phyloP scores from a whole-genome alignment of 2,113 vertebrate species.

The Ailuropoda melanoleuca region DNA sequence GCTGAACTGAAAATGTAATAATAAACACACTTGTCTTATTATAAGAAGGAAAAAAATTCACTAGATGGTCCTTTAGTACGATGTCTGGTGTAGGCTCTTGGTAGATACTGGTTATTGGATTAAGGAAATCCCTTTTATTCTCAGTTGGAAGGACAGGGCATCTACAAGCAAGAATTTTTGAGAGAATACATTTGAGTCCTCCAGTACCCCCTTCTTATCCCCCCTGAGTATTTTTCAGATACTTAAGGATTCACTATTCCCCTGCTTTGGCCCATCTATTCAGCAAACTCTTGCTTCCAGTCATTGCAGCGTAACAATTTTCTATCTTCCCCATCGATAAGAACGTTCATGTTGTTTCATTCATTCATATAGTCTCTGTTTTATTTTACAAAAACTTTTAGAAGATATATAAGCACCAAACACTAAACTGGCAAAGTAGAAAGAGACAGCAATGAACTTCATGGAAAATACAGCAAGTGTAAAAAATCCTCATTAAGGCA shows the following conservation, averaged over 20 bases:
- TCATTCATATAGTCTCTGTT: not conserved
- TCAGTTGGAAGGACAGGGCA: not conserved
- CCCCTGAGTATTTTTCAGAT: not conserved
- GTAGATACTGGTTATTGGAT: not conserved
- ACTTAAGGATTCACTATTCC: not conserved
- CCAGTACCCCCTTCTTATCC: not conserved
- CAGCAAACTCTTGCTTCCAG: not conserved
- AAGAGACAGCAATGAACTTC: not conserved
- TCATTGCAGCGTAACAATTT: not conserved
- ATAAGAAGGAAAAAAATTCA: not conserved
- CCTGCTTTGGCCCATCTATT: not conserved
- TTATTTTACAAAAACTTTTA: not conserved
- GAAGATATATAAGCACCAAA: not conserved
- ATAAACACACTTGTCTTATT: not conserved
- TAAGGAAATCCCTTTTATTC: not conserved
- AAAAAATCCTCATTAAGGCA: not conserved
- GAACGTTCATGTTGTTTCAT: not conserved
- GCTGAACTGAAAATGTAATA: not conserved
- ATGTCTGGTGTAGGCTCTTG: not conserved
- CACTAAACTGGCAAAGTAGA: not conserved
- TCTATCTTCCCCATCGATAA: not conserved
- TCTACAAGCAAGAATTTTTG: not conserved
- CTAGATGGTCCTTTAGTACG: not conserved
- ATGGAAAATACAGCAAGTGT: not conserved
- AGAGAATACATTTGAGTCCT: not conserved